Evolutionary conservation across 2,888 invertebrate genomes (phyloP).

Genomic region (Syritta pipiens): DNA sequence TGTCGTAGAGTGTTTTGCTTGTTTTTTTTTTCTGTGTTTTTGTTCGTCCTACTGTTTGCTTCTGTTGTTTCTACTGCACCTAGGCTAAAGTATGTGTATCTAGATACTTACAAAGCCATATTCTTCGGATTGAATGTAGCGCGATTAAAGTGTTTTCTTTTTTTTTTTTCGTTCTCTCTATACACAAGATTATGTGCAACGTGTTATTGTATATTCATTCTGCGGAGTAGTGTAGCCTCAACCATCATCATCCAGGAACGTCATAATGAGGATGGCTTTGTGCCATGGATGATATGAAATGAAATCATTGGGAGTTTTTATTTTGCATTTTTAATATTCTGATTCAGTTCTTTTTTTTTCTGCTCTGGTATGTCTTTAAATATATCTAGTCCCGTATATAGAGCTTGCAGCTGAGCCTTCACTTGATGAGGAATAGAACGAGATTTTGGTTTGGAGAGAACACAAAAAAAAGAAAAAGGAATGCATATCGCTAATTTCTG

Average conservation of each 20-base stretch:
- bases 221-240: constrained; percentile 19
- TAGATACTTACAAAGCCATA: constrained; percentile 32
- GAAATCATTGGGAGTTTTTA: constrained; percentile 30
- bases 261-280: constrained; percentile 47
- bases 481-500: constrained; percentile 43
- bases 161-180: neutral
- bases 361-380: constrained; percentile 16
- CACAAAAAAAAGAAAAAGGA: neutral
- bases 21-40: constrained; percentile 5
- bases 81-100: constrained; percentile 26
- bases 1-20: constrained; percentile 18
- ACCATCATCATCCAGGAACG: constrained; percentile 35
- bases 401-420: no score
- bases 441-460: constrained; percentile 4
- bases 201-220: constrained; percentile 32
- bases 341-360: constrained; percentile 10
- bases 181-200: constrained; percentile 33
- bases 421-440: constrained; percentile 27
- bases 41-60: constrained; percentile 25
- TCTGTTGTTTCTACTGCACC: constrained; percentile 46
- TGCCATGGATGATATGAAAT: constrained; percentile 52
- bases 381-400: no score
- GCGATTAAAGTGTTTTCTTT: constrained; percentile 28
- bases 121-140: constrained; percentile 30
- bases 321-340: neutral